These are phyloP conservation scores for Spondyliosoma cantharus DNA, from an alignment of 2,797 vertebrate genomes.

Conservation along the genomic window DNA sequence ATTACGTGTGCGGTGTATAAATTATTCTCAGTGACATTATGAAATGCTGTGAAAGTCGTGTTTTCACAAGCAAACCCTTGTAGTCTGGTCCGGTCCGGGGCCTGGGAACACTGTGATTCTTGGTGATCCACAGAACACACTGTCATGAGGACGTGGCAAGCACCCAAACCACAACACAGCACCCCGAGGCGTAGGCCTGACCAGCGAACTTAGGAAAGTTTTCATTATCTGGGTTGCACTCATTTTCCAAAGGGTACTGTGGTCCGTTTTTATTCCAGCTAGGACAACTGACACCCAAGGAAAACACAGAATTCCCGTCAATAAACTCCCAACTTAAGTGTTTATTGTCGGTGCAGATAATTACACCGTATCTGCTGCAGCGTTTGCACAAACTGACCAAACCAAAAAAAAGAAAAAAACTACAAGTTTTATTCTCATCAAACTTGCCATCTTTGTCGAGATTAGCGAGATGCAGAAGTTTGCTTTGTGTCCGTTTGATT, in stretches of 20 bases:
- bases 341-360: slow-evolving; percentile 18
- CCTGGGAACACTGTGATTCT: slow-evolving; percentile 31
- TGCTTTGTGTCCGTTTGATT: slow-evolving; percentile 73
- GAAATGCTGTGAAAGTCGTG: slow-evolving; percentile 53
- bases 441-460: slow-evolving; percentile 48
- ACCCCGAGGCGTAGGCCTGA: slow-evolving; percentile 45
- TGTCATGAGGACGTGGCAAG: slow-evolving; percentile 51
- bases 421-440: slow-evolving; percentile 23
- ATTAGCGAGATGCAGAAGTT: slow-evolving; percentile 62
- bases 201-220: slow-evolving; percentile 51
- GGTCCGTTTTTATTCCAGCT: slow-evolving; percentile 35
- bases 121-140: slow-evolving; percentile 45
- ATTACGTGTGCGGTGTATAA: slow-evolving; percentile 31
- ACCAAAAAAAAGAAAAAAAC: slow-evolving; percentile 3
- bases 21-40: slow-evolving; percentile 30
- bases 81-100: slow-evolving; percentile 27
- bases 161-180: slow-evolving; percentile 60
- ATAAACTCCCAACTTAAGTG: slow-evolving; percentile 22
- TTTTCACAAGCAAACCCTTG: slow-evolving; percentile 46
- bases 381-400: slow-evolving; percentile 29
- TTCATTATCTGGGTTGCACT: slow-evolving; percentile 58
- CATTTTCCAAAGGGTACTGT: slow-evolving; percentile 52
- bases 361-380: slow-evolving; percentile 15
- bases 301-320: slow-evolving; percentile 56
- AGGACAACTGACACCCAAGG: slow-evolving; percentile 45